phyloP scores from a whole-genome alignment of 2,113 vertebrate species.

The Lanius collurio region DNA sequence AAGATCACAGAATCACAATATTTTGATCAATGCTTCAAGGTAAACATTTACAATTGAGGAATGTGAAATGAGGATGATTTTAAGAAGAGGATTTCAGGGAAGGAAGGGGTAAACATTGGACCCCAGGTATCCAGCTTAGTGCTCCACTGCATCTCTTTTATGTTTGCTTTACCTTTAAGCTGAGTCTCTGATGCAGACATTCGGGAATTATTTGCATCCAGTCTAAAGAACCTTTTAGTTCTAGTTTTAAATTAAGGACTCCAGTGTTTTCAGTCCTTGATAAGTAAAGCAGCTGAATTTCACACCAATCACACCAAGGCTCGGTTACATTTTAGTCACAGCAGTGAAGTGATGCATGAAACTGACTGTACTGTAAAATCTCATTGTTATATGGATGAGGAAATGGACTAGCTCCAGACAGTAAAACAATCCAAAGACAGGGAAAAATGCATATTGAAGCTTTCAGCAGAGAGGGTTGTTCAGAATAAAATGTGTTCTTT shows the following conservation, averaged over 20 bases:
- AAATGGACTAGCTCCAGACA: not conserved
- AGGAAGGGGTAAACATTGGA: not conserved
- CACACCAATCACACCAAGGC: conserved; percentile 14
- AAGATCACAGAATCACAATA: not conserved
- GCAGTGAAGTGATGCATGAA: conserved; percentile 42
- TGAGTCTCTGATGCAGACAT: conserved; percentile 9
- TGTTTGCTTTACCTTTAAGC: conserved; percentile 13
- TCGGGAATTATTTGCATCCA: conserved; percentile 43
- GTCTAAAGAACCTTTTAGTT: conserved; percentile 47
- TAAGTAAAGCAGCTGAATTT: conserved; percentile 49
- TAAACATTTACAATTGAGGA: not conserved
- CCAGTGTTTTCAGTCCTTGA: conserved; percentile 26
- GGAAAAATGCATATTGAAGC: not conserved
- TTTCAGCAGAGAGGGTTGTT: not conserved
- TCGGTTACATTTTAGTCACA: conserved; percentile 28
- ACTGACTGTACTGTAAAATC: conserved; percentile 34
- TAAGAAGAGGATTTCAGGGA: not conserved
- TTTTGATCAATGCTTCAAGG: not conserved
- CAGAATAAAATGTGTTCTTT: not conserved
- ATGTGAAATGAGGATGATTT: not conserved
- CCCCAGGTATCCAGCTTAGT: not conserved
- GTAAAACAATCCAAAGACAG: not conserved
- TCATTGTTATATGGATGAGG: conserved; percentile 2
- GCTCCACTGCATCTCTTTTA: not conserved
- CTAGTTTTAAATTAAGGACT: conserved; percentile 47